Base-by-base conservation (phyloP, 2,113 vertebrate genomes). In the Gila orcuttii region DNA sequence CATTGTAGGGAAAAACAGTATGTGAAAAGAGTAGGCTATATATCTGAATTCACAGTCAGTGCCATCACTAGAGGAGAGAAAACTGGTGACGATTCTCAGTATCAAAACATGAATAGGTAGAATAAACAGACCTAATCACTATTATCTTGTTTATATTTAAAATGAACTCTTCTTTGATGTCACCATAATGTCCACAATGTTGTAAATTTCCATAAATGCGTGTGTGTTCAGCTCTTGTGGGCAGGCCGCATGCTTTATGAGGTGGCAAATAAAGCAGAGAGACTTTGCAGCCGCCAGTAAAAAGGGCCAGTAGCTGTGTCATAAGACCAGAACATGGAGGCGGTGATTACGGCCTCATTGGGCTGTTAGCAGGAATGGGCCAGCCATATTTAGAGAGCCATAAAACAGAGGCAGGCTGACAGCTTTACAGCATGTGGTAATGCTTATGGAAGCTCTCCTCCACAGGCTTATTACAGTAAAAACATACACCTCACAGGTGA, bases 321-420 rank as follows among this genome's bases (percentile, higher is more conserved):
- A 87, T 87, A 74, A 83, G 75, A 81, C 81, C 85, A 87, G 71
- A 82, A 86, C 69, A 64, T 28, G 79, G 88, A 79, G 84, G 85
- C 64, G 60, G 88, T 90, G 84, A 90, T 91, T 90, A 90, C 66
- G 55, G 85, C 57, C 83, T 86, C 89, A 90, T 85, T 86, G 74
- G 71, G 78, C 86, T 78, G 82, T 89, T 90, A 89, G 84, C 69
- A 71, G 69, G 86, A 88, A 83, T 76, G 83, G 90, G 73, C 79
- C 66, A 73, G 73, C 86, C 75, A 84, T 89, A 89, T 90, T 90
- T 89, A 88, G 85, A 86, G 71, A 73, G 33, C 23, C 50, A 88
- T 89, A 90, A 87, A 91, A 79, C 86, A 89, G 50, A 45, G 62
- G 42, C 36, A 78, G 78, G 76, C 71, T 85, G 88, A 87, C 83